Evolutionary conservation across 2,888 invertebrate species (phyloP), one percentile per base, ranked within the genome.

Genomic region (Pomacea canaliculata): DNA sequence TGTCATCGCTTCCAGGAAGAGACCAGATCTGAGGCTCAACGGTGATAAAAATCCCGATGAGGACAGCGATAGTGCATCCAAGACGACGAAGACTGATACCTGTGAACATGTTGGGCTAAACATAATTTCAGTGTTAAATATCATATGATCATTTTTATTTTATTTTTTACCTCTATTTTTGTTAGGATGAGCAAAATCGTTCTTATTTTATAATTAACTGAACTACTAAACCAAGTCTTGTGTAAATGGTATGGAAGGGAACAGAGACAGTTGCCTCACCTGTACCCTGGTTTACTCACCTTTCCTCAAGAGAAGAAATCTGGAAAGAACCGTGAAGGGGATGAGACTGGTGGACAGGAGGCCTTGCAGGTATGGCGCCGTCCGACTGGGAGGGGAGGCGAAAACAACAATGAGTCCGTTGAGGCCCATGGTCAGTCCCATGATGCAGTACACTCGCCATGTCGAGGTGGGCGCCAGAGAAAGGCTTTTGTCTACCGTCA

Each of bases 11-110:
- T 19, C 82, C 82, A 48, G 83, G 82, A 16, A 87, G 78, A 0
- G 82, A 81, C 83, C 84, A 86, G 37, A 86, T 84, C 73, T 82
- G 83, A 1, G 87, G 86, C 73, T 85, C 85, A 18, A 82, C 73
- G 0, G 83, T 82, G 27, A 86, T 82, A 75, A 87, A 85, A 16
- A 87, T 72, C 7, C 83, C 85, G n/a, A 82, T 78, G 70, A 86
- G 76, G 9, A 85, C 85, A 1, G 82, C 81, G 0, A 78, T 71
- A 1, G 82, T 80, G 68, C 85, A 85, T 1, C 81, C 76, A 27
- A 82, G 56, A 13, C 85, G 78, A 5, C 82, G 73, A 7, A 79
- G 49, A 65, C 82, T 83, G 12, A 86, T 79, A 56, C 85, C 86
- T 85, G 70, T 1, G 75, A 76, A 1, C 71, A n/a, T 66, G 19